A percentile compares a stretch with the other conserved stretches of the same genome.
phyloP scores from a whole-genome alignment of 2,113 vertebrate genomes.

The Zosterops japonicus region DNA sequence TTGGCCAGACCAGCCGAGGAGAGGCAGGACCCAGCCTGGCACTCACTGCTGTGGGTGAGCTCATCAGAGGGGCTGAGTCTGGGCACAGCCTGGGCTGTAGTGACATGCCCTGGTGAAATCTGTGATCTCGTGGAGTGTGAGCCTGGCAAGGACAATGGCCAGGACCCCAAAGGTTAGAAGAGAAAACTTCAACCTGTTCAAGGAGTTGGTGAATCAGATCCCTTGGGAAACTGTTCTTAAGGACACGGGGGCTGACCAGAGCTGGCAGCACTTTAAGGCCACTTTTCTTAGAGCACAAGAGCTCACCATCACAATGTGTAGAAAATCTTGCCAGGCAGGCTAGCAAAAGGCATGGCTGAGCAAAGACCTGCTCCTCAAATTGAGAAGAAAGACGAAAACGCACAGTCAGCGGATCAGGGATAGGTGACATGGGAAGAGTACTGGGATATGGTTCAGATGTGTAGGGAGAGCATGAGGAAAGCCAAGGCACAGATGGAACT shows the following conservation, averaged over 20 bases:
- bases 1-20: not conserved
- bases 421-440: not conserved
- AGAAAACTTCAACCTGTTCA: fast-evolving
- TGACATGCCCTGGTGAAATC: not conserved
- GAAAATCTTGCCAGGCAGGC: not conserved
- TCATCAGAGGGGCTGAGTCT: too few species aligned
- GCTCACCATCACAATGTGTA: fast-evolving
- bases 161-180: not conserved
- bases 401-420: not conserved
- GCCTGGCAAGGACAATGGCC: not conserved
- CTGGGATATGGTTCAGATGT: not conserved
- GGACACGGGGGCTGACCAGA: fast-evolving
- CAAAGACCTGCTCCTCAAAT: not conserved
- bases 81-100: not conserved
- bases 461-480: not conserved
- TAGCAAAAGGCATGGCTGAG: not conserved
- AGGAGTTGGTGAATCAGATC: not conserved
- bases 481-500: not conserved
- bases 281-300: not conserved
- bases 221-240: not conserved
- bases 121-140: fast-evolving
- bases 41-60: fast-evolving
- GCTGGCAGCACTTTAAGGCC: not conserved
- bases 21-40: not conserved
- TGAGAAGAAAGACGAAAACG: not conserved